Conservation (phyloP, 1,140 invertebrate species). For the Eupeodes corollae region DNA sequence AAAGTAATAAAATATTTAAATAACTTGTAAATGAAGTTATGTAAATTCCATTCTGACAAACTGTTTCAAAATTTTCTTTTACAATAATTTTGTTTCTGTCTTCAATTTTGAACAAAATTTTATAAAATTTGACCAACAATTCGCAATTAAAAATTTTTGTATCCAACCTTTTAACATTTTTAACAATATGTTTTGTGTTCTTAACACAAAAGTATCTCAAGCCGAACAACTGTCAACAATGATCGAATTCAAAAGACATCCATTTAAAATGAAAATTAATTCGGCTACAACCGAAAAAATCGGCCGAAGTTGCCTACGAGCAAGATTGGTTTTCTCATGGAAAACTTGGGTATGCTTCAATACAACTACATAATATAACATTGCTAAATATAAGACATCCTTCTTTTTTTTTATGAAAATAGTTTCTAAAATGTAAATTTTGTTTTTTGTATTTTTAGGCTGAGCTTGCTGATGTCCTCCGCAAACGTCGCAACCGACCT, state of each 20-base stretch:
- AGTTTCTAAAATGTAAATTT: not conserved
- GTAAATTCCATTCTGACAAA: no score
- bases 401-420: not conserved
- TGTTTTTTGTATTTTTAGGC: constrained; percentile 18
- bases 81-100: no score
- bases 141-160: no score
- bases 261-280: constrained; percentile 30
- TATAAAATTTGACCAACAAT: no score
- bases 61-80: no score
- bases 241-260: constrained; percentile 35
- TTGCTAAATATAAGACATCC: not conserved
- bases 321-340: constrained; percentile 33
- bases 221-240: constrained; percentile 15
- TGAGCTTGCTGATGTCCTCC: constrained; percentile 35
- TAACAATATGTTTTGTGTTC: no score
- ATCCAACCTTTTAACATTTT: no score
- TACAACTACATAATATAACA: not conserved
- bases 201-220: not conserved
- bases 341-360: constrained; percentile 30
- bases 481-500: constrained; percentile 31
- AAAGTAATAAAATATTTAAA: no score
- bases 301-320: constrained; percentile 27
- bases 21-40: no score
- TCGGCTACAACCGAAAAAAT: constrained; percentile 21
- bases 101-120: no score